Percentiles rank a stretch among this genome's conserved stretches.
phyloP scores from a whole-genome alignment of 2,113 vertebrate species.

The Promerops cafer region DNA sequence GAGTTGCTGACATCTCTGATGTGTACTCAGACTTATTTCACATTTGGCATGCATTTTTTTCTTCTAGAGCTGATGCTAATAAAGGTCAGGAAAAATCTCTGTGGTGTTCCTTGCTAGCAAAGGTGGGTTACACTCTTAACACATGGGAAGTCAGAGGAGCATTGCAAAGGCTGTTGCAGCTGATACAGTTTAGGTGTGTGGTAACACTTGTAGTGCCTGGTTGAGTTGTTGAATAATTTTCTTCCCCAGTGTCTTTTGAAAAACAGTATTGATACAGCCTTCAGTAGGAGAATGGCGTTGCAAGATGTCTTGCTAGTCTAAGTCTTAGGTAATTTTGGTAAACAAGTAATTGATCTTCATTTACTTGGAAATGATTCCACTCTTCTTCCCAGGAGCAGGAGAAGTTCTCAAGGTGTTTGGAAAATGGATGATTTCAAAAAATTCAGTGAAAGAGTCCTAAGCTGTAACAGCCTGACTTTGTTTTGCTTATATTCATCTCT shows the following conservation, averaged over 20 bases:
- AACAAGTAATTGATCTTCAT: neutral
- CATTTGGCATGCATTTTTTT: neutral
- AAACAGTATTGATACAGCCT: neutral
- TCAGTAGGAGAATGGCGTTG: neutral
- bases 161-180: neutral
- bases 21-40: neutral
- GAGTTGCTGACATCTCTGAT: neutral
- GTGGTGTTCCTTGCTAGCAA: neutral
- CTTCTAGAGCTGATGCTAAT: neutral
- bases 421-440: neutral
- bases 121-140: neutral
- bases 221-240: neutral
- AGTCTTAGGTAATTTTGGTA: neutral
- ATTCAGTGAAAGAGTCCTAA: neutral
- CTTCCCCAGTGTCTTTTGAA: neutral
- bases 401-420: neutral
- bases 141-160: neutral
- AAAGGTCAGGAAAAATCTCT: neutral
- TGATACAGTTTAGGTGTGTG: neutral
- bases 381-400: neutral
- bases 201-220: neutral
- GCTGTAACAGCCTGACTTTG: neutral
- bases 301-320: neutral
- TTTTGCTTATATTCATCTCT: neutral
- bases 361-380: neutral